Evolutionary conservation across 2,888 invertebrate genomes (phyloP).

Genomic region (Pilophorus perplexus): DNA sequence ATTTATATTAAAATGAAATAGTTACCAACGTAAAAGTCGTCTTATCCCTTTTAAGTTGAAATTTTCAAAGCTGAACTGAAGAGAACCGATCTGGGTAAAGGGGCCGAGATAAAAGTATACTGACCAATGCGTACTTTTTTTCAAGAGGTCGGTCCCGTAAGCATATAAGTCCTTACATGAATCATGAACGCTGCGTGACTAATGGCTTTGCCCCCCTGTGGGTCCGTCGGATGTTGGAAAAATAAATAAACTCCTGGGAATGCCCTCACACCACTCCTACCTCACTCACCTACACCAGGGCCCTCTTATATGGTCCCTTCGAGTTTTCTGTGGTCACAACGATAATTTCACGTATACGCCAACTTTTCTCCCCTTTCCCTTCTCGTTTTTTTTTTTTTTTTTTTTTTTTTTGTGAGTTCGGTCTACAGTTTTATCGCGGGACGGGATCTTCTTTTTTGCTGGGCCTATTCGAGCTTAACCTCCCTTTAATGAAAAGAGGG

Average conservation of each 20-base stretch:
- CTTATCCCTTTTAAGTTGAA: too few species aligned
- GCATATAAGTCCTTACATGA: conserved; percentile 27
- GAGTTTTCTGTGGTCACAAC: conserved; percentile 8
- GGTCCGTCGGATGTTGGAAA: conserved; percentile 21
- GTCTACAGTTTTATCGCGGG: neutral
- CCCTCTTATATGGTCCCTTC: neutral
- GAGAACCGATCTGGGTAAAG: too few species aligned
- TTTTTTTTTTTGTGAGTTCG: neutral
- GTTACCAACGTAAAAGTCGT: too few species aligned
- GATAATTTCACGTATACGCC: conserved; percentile 10
- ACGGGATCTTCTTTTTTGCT: neutral
- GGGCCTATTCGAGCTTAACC: too few species aligned
- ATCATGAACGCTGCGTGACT: conserved; percentile 26
- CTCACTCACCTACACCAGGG: too few species aligned
- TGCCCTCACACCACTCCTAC: neutral
- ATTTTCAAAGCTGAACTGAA: too few species aligned
- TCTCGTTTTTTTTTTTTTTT: too few species aligned
- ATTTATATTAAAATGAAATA: too few species aligned
- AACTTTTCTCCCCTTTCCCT: neutral
- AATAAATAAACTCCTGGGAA: conserved; percentile 27
- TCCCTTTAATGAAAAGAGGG: too few species aligned
- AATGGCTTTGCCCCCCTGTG: conserved; percentile 24
- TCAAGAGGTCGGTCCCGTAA: conserved; percentile 15
- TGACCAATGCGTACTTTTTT: neutral
- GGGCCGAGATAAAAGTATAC: neutral